Base-by-base conservation (phyloP, 2,797 vertebrate genomes). In the Pipistrellus kuhlii region DNA sequence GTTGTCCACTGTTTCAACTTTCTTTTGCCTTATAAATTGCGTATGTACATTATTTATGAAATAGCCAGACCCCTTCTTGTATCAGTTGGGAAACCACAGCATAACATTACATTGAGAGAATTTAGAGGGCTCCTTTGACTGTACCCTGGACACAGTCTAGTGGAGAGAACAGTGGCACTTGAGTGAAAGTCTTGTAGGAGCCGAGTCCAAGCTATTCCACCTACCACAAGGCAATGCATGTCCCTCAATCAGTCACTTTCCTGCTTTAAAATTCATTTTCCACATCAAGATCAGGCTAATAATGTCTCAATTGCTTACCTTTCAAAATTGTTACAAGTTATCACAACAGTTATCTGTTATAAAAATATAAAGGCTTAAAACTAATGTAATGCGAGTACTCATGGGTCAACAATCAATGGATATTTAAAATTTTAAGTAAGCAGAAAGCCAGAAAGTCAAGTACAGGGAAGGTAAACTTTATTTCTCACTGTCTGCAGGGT, bases 11-110 rank as follows among this genome's bases (percentile, higher is more conserved):
- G 83, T 87, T 69, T 15, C 53, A 35, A 35, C 38, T 53, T 88
- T 46, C 69, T 90, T 5, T 10, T 85, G 8, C 89, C 85, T 85
- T 59, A 44, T 44, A 78, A 38, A 38, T 78, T 71, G 32, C 5
- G 14, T 86, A 21, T 38, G 30, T 59, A 62, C 3, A 15, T 59
- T 77, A 85, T 85, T 95, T 92, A 57, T 88, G 44, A 92, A 93
- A 59, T 55, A 80, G 11, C 8, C 35, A 32, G 30, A 20, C 1
- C 25, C 23, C 46, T 64, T 66, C 44, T 84, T 25, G 3, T 62
- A 44, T 9, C 48, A 35, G 1, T 55, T 11, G 73, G 66, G 13
- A 83, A 82, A 25, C 13, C 21, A 41, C 27, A 80, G 59, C 8
- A 0, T 85, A 53, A 27, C 51, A 76, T 38, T 83, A 44, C 32